A percentile compares a stretch with the other conserved stretches of the same genome.
Conservation (phyloP, 2,797 vertebrate species). For the Falco rusticolus region DNA sequence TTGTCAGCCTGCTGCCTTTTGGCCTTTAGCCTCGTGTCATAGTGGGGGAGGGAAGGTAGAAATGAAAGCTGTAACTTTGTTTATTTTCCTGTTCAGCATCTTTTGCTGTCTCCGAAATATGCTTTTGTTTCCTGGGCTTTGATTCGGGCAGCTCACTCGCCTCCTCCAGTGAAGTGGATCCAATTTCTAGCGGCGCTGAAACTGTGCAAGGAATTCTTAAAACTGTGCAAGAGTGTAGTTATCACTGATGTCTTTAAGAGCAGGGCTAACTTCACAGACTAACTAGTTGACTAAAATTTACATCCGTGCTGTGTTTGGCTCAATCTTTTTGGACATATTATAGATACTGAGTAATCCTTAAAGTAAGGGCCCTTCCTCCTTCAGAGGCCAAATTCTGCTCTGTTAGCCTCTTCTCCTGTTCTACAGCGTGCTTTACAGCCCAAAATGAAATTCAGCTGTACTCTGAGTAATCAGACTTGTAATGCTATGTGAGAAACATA, state of each 20-base stretch:
- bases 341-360: background rate
- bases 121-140: background rate
- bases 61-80: too few relatives aligned
- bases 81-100: background rate
- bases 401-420: background rate
- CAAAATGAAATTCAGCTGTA: background rate
- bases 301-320: accelerated
- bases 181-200: background rate
- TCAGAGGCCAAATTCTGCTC: background rate
- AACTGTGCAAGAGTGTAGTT: background rate
- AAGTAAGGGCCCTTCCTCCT: background rate
- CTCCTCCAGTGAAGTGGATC: background rate
- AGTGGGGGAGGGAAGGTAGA: accelerated
- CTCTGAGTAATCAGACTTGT: background rate
- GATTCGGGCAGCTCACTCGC: background rate
- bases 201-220: background rate
- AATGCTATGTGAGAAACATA: background rate
- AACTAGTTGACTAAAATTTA: background rate
- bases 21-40: accelerated
- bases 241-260: background rate
- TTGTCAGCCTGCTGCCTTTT: background rate
- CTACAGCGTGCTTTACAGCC: background rate
- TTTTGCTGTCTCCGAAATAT: background rate
- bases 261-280: background rate
- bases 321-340: background rate